Base-by-base conservation (phyloP, 2,888 invertebrate genomes). In the Boloria euphrosyne region DNA sequence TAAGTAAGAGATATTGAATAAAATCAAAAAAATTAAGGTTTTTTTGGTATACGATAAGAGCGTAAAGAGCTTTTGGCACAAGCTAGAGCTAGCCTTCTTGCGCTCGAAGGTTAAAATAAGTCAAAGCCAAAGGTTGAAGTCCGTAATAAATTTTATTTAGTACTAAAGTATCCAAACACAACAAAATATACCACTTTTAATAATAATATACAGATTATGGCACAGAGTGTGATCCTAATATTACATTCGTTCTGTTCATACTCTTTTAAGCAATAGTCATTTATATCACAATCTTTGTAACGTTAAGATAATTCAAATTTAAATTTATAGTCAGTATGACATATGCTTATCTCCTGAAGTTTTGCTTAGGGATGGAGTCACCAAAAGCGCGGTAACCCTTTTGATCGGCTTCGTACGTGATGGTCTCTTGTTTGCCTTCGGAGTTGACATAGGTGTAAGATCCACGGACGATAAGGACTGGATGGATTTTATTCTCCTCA, bases 381-480 rank as follows among this genome's bases (percentile, higher is more conserved):
- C 95, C 94, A 57, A 93, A 91, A 1, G 94, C 92, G 71, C 93
- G 93, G 92, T 87, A 95, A 69, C 95, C 95, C 72, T 82, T 93
- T 82, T 95, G 94, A 73, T 95, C 95, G 55, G 94, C 94, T 67
- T 78, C 80, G 85, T 94, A 95, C 58, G 78, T 90, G 72, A 94
- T 71, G 31, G 80, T 78, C 72, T 93, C 92, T 4, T 83, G 81
- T 13, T 89, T 89, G 70, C 95, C 95, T 1, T 94, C 93, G 0
- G 86, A 81, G 65, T 93, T 86, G 3, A 86, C 83, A 86, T 94
- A 95, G 0, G 90, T 82, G 85, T 89, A 94, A 2, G 88, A 83
- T n/a, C 95, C 95, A 68, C 93, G 93, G 22, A 94, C 93, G 0
- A 92, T 89, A 74, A 94, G 86, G 10, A 93, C 93, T 54, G 76